Evolutionary conservation across 2,888 invertebrate species (phyloP).

Genomic region (Watsonalla binaria): DNA sequence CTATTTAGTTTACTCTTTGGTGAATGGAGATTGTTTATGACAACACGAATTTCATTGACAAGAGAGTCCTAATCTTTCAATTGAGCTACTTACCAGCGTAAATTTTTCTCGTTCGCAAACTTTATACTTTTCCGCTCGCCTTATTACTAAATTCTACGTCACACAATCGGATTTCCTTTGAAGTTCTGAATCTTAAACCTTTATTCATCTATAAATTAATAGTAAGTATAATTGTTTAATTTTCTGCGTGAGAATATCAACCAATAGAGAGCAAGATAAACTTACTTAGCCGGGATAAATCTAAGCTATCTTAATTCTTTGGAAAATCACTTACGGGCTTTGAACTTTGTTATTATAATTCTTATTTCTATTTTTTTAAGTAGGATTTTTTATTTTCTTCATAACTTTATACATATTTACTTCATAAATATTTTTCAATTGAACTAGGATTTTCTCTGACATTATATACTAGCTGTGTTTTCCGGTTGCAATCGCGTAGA

Average conservation of each 20-base stretch:
- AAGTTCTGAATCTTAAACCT: constrained; percentile 15
- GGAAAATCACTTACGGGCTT: constrained; percentile 26
- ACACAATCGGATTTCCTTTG: constrained; percentile 9
- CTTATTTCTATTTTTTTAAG: too few relatives aligned
- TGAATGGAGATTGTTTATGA: too few relatives aligned
- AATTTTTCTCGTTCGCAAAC: not conserved
- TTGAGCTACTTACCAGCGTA: not conserved
- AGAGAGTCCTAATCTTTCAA: too few relatives aligned
- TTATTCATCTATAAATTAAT: constrained; percentile 27
- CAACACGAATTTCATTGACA: too few relatives aligned
- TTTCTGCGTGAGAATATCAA: constrained; percentile 50
- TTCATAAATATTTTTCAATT: too few relatives aligned
- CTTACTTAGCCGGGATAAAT: constrained; percentile 48
- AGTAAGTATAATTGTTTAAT: constrained; percentile 32
- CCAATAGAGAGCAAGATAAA: constrained; percentile 49
- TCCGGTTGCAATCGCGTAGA: too few relatives aligned
- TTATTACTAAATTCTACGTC: constrained; percentile 7
- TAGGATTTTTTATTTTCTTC: too few relatives aligned
- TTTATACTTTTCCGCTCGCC: constrained; percentile 1
- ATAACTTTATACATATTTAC: too few relatives aligned
- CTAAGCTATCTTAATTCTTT: constrained; percentile 42
- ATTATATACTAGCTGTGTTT: too few relatives aligned
- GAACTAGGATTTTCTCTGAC: too few relatives aligned
- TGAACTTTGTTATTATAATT: constrained; percentile 25
- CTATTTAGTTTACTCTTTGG: too few relatives aligned